Conservation (phyloP, 2,888 invertebrate species). For the Diachrysia chrysitis region DNA sequence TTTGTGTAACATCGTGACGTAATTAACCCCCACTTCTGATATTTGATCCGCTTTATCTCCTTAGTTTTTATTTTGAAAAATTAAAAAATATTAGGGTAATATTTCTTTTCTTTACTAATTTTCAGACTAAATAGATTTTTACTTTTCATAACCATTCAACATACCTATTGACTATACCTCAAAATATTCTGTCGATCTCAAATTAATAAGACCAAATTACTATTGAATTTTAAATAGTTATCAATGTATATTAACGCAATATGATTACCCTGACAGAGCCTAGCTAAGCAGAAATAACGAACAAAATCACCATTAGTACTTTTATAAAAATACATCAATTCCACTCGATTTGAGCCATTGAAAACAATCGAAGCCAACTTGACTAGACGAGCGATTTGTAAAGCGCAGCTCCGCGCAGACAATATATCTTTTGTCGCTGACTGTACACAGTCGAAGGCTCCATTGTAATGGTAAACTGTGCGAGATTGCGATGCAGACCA, state of each 20-base stretch:
- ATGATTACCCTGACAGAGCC: not conserved
- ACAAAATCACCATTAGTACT: conserved; percentile 15
- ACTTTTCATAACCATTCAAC: no score
- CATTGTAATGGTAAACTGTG: conserved; percentile 65
- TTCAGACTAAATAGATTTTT: no score
- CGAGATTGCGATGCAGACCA: conserved; percentile 59
- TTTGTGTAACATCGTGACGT: no score
- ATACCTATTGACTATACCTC: no score
- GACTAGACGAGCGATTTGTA: conserved; percentile 48
- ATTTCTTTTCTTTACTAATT: no score
- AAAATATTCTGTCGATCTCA: no score
- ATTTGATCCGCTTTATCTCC: no score
- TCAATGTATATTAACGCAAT: not conserved
- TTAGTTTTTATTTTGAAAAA: no score
- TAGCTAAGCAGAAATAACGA: not conserved
- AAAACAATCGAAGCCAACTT: conserved; percentile 57
- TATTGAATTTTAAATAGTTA: not conserved
- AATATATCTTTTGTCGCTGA: conserved; percentile 63
- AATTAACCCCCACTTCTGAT: no score
- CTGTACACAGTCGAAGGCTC: conserved; percentile 56
- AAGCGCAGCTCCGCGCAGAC: conserved; percentile 51
- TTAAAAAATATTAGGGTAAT: no score
- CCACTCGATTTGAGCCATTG: conserved; percentile 50
- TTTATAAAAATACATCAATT: conserved; percentile 39
- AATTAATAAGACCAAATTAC: not conserved